Percentiles rank a stretch among this genome's conserved stretches.
Conservation (phyloP, 2,797 vertebrate species). For the Podarcis lilfordi region DNA sequence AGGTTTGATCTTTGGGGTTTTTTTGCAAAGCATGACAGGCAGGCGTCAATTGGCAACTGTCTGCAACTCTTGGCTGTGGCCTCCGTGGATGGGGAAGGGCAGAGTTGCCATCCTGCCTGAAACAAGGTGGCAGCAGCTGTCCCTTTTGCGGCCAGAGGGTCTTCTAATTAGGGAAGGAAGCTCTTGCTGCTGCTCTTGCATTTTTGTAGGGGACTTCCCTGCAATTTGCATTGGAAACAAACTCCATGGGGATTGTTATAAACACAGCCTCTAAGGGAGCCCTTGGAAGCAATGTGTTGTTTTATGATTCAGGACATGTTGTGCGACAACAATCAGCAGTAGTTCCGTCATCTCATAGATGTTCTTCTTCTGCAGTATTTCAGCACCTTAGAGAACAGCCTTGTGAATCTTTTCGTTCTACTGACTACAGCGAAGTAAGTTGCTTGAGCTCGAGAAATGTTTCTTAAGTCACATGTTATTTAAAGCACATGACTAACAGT, state of each 20-base stretch:
- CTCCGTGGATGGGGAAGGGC: neutral
- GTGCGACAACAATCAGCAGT: neutral
- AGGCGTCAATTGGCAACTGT: neutral
- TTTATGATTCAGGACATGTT: neutral
- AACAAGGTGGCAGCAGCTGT: too few species aligned
- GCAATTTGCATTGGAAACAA: neutral
- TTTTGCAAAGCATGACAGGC: neutral
- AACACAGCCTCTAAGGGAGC: neutral
- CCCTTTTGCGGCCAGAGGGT: neutral
- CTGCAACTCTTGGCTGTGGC: neutral
- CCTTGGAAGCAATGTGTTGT: neutral
- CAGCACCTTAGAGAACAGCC: conserved; percentile 94
- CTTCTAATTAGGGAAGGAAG: neutral
- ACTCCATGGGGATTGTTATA: too few species aligned
- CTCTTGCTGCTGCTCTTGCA: neutral
- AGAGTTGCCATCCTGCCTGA: neutral
- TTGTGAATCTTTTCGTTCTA: conserved; percentile 95
- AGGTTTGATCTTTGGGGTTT: neutral
- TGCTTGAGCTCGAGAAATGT: neutral
- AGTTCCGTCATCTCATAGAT: conserved; percentile 13
- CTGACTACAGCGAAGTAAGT: conserved; percentile 98
- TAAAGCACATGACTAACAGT: too few species aligned
- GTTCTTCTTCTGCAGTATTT: conserved; percentile 85
- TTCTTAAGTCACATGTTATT: neutral
- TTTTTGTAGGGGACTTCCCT: neutral